These are phyloP conservation scores for Cheilosia vernalis DNA, from an alignment of 2,888 invertebrate genomes.

Conservation along the genomic window DNA sequence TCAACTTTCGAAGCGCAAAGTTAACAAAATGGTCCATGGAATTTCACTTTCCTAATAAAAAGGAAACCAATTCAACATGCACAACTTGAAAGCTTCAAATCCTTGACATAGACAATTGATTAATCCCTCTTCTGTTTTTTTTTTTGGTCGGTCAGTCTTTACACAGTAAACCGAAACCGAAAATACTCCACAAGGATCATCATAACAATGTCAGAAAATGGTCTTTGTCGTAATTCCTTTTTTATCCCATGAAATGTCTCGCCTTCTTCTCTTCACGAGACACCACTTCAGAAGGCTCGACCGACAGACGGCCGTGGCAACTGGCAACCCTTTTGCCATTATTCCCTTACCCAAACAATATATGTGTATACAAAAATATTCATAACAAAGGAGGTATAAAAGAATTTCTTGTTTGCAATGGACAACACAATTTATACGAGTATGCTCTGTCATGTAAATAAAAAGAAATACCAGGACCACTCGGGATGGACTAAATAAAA, in stretches of 20 bases:
- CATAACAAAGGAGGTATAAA: constrained; percentile 24
- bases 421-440: constrained; percentile 55
- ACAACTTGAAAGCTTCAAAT: neutral
- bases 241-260: constrained; percentile 15
- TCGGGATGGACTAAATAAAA: constrained; percentile 59
- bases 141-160: constrained; percentile 8
- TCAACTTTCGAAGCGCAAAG: neutral
- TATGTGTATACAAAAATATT: constrained; percentile 28
- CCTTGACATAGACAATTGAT: constrained; percentile 24
- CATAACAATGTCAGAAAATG: constrained; percentile 54
- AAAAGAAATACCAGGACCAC: constrained; percentile 14
- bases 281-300: constrained; percentile 19
- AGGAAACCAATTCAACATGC: neutral
- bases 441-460: constrained; percentile 43
- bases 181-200: constrained; percentile 47
- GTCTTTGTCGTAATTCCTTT: constrained; percentile 31
- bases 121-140: neutral
- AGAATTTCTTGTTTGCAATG: constrained; percentile 35
- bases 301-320: neutral
- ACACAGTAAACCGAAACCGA: constrained; percentile 6
- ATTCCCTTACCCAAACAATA: constrained; percentile 17
- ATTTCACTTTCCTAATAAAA: neutral
- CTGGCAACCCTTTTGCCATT: constrained; percentile 32
- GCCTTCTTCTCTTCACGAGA: neutral
- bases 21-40: too few species aligned